Evolutionary conservation across 2,797 vertebrate species (phyloP), one percentile per base, ranked within the genome.

Genomic region (Manis crassicaudata): DNA sequence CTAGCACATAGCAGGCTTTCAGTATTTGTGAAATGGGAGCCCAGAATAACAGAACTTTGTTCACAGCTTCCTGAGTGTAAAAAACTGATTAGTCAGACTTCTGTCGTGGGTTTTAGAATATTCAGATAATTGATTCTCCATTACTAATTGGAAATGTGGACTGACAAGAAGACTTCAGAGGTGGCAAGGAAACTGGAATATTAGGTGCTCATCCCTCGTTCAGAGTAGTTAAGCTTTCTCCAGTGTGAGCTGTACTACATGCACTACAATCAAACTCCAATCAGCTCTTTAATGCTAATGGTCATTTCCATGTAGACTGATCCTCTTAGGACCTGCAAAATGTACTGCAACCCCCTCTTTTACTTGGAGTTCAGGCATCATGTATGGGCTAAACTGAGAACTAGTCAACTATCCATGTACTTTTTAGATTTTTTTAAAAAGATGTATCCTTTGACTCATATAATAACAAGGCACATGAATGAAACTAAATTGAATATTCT

Each of bases 401-500:
- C 60, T 75, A 20, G 37, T 73, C 35, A 76, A 13, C 76, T 81
- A 29, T 86, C 65, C 11, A 20, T 60, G 70, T 67, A 62, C 35
- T 84, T 93, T 43, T 86, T 68, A 95, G 54, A 65, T 79, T 83
- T 3, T 79, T 90, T 60, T 11, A 40, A 92, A 80, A 92, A 82
- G 35, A 60, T 43, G 14, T 6, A 27, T 13, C n/a, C 46, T 77
- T 97, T 91, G 60, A 79, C 86, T 72, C 65, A 76, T 29, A 3
- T 65, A 84, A 67, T 68, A 92, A 58, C 13, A 63, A 85, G 81
- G 82, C 23, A 35, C 72, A 79, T 37, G 37, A 84, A 60, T 92
- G 65, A 95, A 91, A 65, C 23, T 70, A 75, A 93, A 72, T 52
- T 21, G 60, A 96, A 67, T 50, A 65, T 92, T 92, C 93, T 93